Percentiles rank a stretch among this genome's conserved stretches.
phyloP scores from a whole-genome alignment of 1,140 invertebrate species.

The Ostrea denselamellosa region DNA sequence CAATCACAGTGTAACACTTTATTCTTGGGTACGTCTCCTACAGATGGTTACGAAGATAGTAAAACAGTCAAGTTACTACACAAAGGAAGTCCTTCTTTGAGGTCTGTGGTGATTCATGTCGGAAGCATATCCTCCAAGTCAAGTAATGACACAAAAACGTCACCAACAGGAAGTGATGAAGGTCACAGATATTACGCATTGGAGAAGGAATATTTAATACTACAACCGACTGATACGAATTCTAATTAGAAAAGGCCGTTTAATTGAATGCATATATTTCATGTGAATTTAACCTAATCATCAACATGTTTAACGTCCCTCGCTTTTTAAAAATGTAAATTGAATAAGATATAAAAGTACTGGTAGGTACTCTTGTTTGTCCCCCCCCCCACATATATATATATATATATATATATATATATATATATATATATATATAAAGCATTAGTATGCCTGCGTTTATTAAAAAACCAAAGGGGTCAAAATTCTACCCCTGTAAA shows the following conservation, averaged over 20 bases:
- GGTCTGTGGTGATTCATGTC: not conserved
- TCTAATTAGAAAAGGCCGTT: not conserved
- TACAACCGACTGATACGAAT: not conserved
- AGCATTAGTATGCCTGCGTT: no score
- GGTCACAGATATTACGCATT: not conserved
- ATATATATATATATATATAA: no score
- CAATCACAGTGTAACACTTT: not conserved
- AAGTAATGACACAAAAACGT: not conserved
- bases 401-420: no score
- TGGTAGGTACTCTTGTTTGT: no score
- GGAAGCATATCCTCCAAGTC: not conserved
- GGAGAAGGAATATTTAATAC: not conserved
- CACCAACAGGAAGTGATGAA: not conserved
- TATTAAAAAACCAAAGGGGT: no score
- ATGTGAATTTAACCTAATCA: not conserved
- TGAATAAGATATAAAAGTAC: no score
- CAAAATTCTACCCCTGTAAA: no score
- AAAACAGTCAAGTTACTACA: not conserved
- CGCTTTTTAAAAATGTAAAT: no score
- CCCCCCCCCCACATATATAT: no score
- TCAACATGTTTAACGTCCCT: no score
- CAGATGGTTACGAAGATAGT: not conserved
- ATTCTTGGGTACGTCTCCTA: not conserved
- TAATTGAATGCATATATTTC: not conserved
- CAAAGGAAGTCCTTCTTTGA: conserved; percentile 16